Evolutionary conservation across 1,140 invertebrate species (phyloP).

Genomic region (Achatina immaculata): DNA sequence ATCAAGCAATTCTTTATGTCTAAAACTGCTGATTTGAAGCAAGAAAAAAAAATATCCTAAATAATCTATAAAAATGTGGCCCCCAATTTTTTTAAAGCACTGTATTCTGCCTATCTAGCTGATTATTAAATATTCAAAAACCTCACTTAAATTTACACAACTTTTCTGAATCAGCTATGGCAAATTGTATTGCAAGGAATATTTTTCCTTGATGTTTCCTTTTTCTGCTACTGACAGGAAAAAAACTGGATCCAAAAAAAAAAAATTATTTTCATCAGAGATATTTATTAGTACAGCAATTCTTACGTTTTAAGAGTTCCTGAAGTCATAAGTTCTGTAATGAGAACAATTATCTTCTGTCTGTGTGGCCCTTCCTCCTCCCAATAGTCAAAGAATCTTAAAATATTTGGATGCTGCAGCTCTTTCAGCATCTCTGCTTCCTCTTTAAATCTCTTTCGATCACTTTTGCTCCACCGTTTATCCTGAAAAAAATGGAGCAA

Average conservation of each 20-base stretch:
- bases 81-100: too few species aligned
- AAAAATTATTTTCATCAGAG: not conserved
- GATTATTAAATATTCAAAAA: too few species aligned
- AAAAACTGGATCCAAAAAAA: not conserved
- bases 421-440: slow-evolving; percentile 99
- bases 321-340: slow-evolving; percentile 99
- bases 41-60: too few species aligned
- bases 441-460: slow-evolving; percentile 95
- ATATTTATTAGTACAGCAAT: too few species aligned
- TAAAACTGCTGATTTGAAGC: too few species aligned
- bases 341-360: slow-evolving; percentile 97
- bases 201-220: too few species aligned
- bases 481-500: slow-evolving; percentile 68
- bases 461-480: slow-evolving; percentile 78
- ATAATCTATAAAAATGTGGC: too few species aligned
- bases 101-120: too few species aligned
- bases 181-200: too few species aligned
- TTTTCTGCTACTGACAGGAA: not conserved
- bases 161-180: too few species aligned
- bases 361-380: slow-evolving; percentile 84
- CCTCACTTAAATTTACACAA: too few species aligned
- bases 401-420: slow-evolving; percentile 99
- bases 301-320: slow-evolving; percentile 97
- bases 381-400: slow-evolving; percentile 99
- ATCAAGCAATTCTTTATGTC: too few species aligned